These are phyloP conservation scores for Cydia amplana DNA, from an alignment of 1,140 invertebrate species.

Conservation along the genomic window DNA sequence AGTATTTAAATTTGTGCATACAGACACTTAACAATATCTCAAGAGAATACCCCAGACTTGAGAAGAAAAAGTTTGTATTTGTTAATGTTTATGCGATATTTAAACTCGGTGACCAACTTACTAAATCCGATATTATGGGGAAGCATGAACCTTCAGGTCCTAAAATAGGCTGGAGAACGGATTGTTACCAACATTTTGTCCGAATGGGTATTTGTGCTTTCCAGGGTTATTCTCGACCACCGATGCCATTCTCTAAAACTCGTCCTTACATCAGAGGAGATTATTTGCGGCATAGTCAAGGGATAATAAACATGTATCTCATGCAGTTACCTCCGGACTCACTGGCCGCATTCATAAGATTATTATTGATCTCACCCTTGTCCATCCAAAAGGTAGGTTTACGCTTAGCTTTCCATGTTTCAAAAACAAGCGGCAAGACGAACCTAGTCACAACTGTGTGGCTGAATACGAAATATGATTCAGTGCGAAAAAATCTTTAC, in stretches of 20 bases:
- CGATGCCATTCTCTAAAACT: slow-evolving; percentile 48
- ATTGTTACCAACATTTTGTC: slow-evolving; percentile 44
- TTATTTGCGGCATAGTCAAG: slow-evolving; percentile 55
- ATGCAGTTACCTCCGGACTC: slow-evolving; percentile 48
- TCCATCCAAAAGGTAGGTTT: slow-evolving; percentile 64
- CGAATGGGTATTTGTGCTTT: slow-evolving; percentile 57
- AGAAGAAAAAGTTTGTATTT: slow-evolving; percentile 32
- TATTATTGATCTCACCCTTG: slow-evolving; percentile 51
- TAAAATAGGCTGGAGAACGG: slow-evolving; percentile 51
- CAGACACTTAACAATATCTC: slow-evolving; percentile 32
- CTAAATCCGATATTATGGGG: slow-evolving; percentile 49
- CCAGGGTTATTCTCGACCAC: slow-evolving; percentile 54
- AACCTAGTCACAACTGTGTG: slow-evolving; percentile 49
- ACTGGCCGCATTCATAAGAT: slow-evolving; percentile 51
- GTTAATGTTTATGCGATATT: slow-evolving; percentile 51
- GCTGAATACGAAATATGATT: slow-evolving; percentile 59
- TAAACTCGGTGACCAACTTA: slow-evolving; percentile 48
- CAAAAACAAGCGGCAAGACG: slow-evolving; percentile 46
- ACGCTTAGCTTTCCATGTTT: slow-evolving; percentile 57
- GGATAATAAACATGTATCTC: slow-evolving; percentile 54
- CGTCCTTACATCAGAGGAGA: slow-evolving; percentile 59
- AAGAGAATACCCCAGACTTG: not conserved
- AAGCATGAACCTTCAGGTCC: slow-evolving; percentile 52
- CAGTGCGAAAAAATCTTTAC: slow-evolving; percentile 53
- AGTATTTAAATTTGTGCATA: slow-evolving; percentile 47